phyloP scores from a whole-genome alignment of 23 tunicate species.

The Botrylloides violaceus region DNA sequence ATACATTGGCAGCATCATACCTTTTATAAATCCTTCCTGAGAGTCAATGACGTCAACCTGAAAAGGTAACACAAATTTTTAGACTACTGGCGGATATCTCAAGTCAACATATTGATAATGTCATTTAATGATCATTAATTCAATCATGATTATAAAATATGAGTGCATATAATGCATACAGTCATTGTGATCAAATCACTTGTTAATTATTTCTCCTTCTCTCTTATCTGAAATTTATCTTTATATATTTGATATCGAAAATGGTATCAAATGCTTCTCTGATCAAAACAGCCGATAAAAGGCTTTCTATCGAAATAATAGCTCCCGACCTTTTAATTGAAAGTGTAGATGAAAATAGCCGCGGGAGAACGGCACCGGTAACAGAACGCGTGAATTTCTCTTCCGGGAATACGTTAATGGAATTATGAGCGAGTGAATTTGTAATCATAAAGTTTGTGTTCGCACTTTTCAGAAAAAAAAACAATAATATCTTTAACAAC shows the following conservation, averaged over 20 bases:
- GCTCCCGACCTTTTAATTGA: constrained; percentile 3
- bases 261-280: not conserved
- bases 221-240: not conserved
- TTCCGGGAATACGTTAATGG: not conserved
- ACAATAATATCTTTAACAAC: not conserved
- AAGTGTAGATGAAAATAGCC: not conserved
- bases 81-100: not conserved
- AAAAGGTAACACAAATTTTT: not conserved
- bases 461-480: not conserved
- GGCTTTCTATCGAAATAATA: not conserved
- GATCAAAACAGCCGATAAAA: not conserved
- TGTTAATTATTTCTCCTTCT: not conserved
- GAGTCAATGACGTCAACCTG: constrained; percentile 74
- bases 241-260: not conserved
- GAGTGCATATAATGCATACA: not conserved
- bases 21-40: constrained; percentile 77
- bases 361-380: not conserved
- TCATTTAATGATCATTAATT: not conserved
- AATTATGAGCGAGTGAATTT: not conserved
- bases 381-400: not conserved
- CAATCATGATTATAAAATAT: not conserved
- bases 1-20: constrained; percentile 90
- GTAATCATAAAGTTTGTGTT: not conserved
- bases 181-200: not conserved
- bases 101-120: not conserved